Evolutionary conservation across 2,888 invertebrate genomes (phyloP), one percentile per base, ranked within the genome.

Genomic region (Chrysina gloriosa): DNA sequence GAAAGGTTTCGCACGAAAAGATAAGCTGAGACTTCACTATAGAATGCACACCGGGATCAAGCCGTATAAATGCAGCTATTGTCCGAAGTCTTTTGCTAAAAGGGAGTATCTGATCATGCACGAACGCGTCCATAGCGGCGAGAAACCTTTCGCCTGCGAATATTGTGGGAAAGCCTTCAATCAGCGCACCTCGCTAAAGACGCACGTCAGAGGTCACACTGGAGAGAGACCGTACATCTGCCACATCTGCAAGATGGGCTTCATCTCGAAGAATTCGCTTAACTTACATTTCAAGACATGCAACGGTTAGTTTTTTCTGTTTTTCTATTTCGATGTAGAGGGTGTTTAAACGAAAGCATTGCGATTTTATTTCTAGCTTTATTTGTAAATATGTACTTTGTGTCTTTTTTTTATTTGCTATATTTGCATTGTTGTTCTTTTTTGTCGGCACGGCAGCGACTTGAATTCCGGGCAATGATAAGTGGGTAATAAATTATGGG

Each of bases 121-220:
- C 82, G 87, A 87, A 42, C 82, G 88, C 78, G 87, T 86, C 78
- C 88, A 88, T 82, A 86, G 86, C 71, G 88, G 88, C 45, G 88
- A 89, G 80, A 87, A 87, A 79, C 89, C 89, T 36, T 86, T 88
- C 80, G 84, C 85, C 67, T 89, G 89, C 79, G 82, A 86, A 70
- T 84, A 85, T 78, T 89, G 89, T 80, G 86, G 86, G 11, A 89
- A 88, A 79, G 86, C 86, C 31, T 89, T 89, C 82, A 86, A 50
- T 23, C 64, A 64, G 42, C 34, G 64, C 11, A 52, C 64, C 0
- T 64, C 64, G 5, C n/a, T 64, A 2, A 64, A 52, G 23, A 64
- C 52, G 4, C 64, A 64, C 11, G 31, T 87, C 77, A 81, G 89
- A 78, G 87, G 86, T 78, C 89, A 89, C 82, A 86, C 86, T 70